Evolutionary conservation across 2,113 vertebrate species (phyloP).

Genomic region (Heterotilapia buettikoferi): DNA sequence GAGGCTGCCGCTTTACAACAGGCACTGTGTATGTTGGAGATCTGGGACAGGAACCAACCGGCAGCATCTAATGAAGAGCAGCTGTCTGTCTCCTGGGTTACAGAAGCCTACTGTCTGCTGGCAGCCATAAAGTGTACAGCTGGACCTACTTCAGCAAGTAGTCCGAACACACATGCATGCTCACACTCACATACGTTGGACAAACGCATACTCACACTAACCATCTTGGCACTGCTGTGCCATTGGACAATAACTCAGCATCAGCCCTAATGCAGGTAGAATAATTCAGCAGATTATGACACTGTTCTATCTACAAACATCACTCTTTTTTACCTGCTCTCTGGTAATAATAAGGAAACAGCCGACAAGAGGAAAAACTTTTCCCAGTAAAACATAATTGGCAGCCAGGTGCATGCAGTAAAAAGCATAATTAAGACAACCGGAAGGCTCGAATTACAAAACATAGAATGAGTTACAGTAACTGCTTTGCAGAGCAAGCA

Average conservation of each 20-base stretch:
- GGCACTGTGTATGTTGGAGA: not conserved
- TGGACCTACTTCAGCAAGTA: conserved; percentile 13
- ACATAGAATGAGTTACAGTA: not conserved
- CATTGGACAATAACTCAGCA: conserved; percentile 7
- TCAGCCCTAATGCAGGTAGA: not conserved
- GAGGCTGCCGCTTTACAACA: not conserved
- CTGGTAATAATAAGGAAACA: conserved; percentile 16
- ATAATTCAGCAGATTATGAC: conserved; percentile 8
- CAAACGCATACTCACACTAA: not conserved
- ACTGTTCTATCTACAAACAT: not conserved
- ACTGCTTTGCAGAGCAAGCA: not conserved
- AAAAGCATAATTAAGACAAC: conserved; percentile 19
- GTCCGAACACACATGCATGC: not conserved
- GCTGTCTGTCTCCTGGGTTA: conserved; percentile 67
- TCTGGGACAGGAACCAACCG: conserved; percentile 40
- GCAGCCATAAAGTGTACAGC: conserved; percentile 48
- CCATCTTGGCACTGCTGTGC: conserved; percentile 10
- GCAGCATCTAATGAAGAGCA: conserved; percentile 64
- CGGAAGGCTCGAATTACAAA: conserved; percentile 30
- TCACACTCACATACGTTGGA: not conserved
- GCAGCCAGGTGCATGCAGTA: conserved; percentile 44
- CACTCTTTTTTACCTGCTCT: not conserved
- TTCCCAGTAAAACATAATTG: conserved; percentile 54
- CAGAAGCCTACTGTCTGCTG: conserved; percentile 57
- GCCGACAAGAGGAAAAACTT: conserved; percentile 19